phyloP scores from a whole-genome alignment of 2,888 invertebrate genomes.

The Acanthosepion lycidas region DNA sequence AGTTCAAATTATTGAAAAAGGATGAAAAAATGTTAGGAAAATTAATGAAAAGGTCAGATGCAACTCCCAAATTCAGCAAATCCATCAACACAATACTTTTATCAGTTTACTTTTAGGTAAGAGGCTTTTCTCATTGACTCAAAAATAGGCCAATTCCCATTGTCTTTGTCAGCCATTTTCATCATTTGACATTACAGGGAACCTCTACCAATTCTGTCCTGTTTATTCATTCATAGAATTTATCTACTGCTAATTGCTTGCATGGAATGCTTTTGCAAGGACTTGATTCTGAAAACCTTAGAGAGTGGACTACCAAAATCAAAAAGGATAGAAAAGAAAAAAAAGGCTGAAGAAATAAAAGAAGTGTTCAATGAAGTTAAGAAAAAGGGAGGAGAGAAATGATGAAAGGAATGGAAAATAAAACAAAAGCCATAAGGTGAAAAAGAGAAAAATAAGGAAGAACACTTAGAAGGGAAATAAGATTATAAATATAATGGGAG shows the following conservation, averaged over 20 bases:
- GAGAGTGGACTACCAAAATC: not conserved
- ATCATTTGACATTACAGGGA: not conserved
- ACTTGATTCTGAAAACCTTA: not conserved
- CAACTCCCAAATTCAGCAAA: not conserved
- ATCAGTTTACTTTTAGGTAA: not conserved
- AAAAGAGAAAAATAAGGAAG: too few species aligned
- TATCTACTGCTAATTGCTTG: not conserved
- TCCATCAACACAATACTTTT: not conserved
- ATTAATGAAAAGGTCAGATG: not conserved
- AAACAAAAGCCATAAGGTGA: too few species aligned
- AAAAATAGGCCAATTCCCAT: not conserved
- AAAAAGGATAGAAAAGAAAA: not conserved
- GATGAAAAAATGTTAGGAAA: not conserved
- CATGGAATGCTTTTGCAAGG: not conserved
- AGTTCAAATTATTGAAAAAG: not conserved
- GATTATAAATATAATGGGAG: too few species aligned
- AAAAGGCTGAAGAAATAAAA: not conserved
- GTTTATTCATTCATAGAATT: slow-evolving; percentile 14
- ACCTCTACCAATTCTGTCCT: not conserved
- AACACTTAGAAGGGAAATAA: too few species aligned
- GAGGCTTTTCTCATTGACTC: not conserved
- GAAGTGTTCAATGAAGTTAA: not conserved
- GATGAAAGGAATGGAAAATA: too few species aligned
- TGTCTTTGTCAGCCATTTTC: not conserved
- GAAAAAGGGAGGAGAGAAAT: not conserved